Conservation (phyloP, 30 jellyfish, hydroid and myxozoan species). For the Hydractinia symbiolongicarpus region DNA sequence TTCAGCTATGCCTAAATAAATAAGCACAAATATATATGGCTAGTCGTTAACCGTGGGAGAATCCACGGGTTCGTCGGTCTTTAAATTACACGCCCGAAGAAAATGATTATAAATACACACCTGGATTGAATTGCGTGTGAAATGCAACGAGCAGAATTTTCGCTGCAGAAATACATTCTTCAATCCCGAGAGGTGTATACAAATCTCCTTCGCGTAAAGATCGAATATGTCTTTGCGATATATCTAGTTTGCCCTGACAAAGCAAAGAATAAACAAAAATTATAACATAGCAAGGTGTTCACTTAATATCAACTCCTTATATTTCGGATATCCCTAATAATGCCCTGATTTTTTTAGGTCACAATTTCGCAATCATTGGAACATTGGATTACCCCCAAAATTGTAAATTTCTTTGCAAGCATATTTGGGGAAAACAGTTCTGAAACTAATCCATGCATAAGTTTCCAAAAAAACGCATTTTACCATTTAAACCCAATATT, state of each 20-base stretch:
- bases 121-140: constrained; percentile 81
- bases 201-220: constrained; percentile 80
- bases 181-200: constrained; percentile 80
- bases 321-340: too few relatives aligned
- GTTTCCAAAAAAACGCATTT: too few relatives aligned
- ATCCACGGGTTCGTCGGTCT: too few relatives aligned
- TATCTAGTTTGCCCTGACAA: constrained; percentile 73
- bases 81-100: not conserved
- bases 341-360: too few relatives aligned
- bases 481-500: too few relatives aligned
- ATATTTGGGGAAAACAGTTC: too few relatives aligned
- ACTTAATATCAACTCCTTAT: too few relatives aligned
- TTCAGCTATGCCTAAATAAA: constrained; percentile 67
- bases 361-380: too few relatives aligned
- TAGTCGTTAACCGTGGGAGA: too few relatives aligned
- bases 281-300: not conserved
- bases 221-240: constrained; percentile 65
- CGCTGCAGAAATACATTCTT: constrained; percentile 87
- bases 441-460: too few relatives aligned
- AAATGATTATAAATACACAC: constrained; percentile 21
- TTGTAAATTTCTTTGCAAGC: too few relatives aligned
- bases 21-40: not conserved
- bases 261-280: not conserved
- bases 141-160: constrained; percentile 79
- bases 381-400: too few relatives aligned